phyloP scores from a whole-genome alignment of 1,140 invertebrate genomes.

The Pachypeltis micranthus region DNA sequence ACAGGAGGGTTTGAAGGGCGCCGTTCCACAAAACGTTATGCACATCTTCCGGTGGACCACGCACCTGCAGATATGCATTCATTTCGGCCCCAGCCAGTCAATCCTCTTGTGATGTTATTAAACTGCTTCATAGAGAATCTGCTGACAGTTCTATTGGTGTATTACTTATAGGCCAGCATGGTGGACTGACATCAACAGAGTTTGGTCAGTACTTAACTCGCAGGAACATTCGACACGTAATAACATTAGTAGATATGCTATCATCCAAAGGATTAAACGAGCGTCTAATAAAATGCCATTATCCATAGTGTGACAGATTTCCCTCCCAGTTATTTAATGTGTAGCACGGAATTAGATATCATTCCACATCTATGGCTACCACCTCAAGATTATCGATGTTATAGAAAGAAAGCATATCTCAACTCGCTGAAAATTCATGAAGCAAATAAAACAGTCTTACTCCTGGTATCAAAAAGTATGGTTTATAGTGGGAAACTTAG shows the following conservation, averaged over 20 bases:
- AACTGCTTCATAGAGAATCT: not conserved
- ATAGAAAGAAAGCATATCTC: too few species aligned
- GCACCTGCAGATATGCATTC: slow-evolving; percentile 24
- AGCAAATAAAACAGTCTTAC: too few species aligned
- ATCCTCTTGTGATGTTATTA: slow-evolving; percentile 10
- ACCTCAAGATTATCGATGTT: too few species aligned
- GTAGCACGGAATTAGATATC: too few species aligned
- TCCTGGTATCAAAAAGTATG: too few species aligned
- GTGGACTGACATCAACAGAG: not conserved
- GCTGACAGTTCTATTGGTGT: slow-evolving; percentile 16
- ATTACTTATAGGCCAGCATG: not conserved
- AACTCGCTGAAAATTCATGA: too few species aligned
- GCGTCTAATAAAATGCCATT: not conserved
- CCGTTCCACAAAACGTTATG: slow-evolving; percentile 26
- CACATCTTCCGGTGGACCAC: slow-evolving; percentile 27
- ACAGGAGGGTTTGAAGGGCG: slow-evolving; percentile 26
- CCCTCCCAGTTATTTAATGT: too few species aligned
- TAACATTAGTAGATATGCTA: not conserved
- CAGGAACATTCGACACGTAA: not conserved
- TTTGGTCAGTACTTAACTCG: not conserved
- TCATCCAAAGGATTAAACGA: slow-evolving; percentile 8
- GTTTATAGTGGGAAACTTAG: too few species aligned
- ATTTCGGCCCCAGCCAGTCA: slow-evolving; percentile 21
- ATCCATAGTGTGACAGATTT: too few species aligned
- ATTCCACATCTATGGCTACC: too few species aligned